These are phyloP conservation scores for Patagioenas fasciata DNA, from an alignment of 2,113 vertebrate species.

Conservation along the genomic window DNA sequence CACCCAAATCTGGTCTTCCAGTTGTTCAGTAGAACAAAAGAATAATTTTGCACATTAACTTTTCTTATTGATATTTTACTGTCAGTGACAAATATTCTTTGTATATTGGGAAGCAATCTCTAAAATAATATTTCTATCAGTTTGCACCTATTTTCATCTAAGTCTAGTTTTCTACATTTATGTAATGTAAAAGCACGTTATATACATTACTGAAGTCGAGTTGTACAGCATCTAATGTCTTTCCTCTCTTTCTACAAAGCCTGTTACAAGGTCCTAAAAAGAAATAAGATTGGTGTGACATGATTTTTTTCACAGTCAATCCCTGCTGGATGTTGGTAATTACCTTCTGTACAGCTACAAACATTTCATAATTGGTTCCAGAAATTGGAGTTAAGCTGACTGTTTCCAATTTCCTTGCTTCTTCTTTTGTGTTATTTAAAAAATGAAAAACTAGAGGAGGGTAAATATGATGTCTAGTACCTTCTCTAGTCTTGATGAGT, in stretches of 20 bases:
- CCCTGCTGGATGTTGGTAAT: not conserved
- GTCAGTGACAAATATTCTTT: not conserved
- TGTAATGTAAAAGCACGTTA: not conserved
- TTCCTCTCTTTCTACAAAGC: not conserved
- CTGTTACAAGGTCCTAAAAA: not conserved
- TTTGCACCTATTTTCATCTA: not conserved
- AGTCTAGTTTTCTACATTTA: not conserved
- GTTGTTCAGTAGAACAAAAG: not conserved
- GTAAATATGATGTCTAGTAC: not conserved
- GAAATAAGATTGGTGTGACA: not conserved
- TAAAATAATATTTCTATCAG: not conserved
- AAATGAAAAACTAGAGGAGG: not conserved
- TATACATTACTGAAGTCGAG: accelerated
- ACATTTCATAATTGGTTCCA: not conserved
- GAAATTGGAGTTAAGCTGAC: not conserved
- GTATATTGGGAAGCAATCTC: not conserved
- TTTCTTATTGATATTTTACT: not conserved
- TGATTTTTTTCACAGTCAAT: not conserved
- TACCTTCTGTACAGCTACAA: not conserved
- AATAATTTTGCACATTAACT: not conserved
- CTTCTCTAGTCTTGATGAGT: not conserved
- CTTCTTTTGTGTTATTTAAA: not conserved
- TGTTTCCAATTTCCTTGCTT: not conserved
- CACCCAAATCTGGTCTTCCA: not conserved
- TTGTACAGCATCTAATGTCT: not conserved